Evolutionary conservation across 2,888 invertebrate species (phyloP).

Genomic region (Epistrophe eligans): DNA sequence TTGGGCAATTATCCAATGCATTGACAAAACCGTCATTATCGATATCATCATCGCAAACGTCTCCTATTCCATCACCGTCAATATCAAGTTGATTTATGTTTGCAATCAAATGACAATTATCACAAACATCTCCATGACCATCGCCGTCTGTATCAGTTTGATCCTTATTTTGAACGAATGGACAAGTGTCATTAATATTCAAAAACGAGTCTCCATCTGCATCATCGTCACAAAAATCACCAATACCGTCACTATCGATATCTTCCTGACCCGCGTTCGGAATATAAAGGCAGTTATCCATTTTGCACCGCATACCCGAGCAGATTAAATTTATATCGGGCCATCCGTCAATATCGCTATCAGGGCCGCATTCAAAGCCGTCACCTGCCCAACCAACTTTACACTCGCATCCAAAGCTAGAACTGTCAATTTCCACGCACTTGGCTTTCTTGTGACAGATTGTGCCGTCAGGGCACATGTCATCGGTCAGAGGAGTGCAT

Average conservation of each 20-base stretch:
- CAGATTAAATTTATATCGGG: slow-evolving; percentile 92
- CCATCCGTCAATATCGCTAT: slow-evolving; percentile 95
- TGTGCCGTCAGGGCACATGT: slow-evolving; percentile 89
- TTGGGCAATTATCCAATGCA: slow-evolving; percentile 90
- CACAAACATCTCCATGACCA: slow-evolving; percentile 90
- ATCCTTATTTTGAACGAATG: slow-evolving; percentile 90
- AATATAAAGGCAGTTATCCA: slow-evolving; percentile 93
- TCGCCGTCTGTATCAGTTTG: slow-evolving; percentile 92
- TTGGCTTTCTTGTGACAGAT: slow-evolving; percentile 92
- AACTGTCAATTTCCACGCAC: slow-evolving; percentile 85
- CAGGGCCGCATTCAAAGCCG: slow-evolving; percentile 92
- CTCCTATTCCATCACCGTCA: slow-evolving; percentile 92
- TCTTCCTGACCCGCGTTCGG: slow-evolving; percentile 98
- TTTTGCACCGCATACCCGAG: slow-evolving; percentile 88
- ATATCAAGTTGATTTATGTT: slow-evolving; percentile 93
- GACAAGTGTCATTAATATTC: slow-evolving; percentile 91
- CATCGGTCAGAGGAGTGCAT: slow-evolving; percentile 87
- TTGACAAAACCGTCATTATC: slow-evolving; percentile 94
- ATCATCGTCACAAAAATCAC: slow-evolving; percentile 95
- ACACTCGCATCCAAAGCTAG: slow-evolving; percentile 86
- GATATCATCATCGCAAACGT: slow-evolving; percentile 95
- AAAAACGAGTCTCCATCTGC: slow-evolving; percentile 92
- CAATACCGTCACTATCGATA: slow-evolving; percentile 92
- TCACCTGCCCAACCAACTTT: slow-evolving; percentile 96
- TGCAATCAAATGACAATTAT: slow-evolving; percentile 93